Evolutionary conservation across 1,140 invertebrate species (phyloP).

Genomic region (Anoplophora glabripennis): DNA sequence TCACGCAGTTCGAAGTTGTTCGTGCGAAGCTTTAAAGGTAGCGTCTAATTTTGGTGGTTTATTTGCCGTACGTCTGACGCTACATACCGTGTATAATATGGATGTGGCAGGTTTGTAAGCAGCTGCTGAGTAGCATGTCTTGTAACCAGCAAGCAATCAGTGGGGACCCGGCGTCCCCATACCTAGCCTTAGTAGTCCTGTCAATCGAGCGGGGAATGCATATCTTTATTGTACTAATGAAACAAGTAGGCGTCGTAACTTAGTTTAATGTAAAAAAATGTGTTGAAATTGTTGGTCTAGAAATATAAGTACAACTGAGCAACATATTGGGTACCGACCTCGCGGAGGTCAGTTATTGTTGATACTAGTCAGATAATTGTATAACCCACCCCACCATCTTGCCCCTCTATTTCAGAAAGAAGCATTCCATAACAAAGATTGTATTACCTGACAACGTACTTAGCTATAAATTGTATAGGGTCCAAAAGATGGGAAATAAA

Average conservation of each 20-base stretch:
- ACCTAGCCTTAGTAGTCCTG: conserved; percentile 43
- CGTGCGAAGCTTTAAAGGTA: neutral
- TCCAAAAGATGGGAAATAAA: conserved; percentile 53
- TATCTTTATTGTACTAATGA: conserved; percentile 46
- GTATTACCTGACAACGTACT: conserved; percentile 53
- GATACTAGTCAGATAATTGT: conserved; percentile 50
- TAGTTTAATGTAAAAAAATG: conserved; percentile 47
- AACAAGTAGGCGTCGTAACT: conserved; percentile 40
- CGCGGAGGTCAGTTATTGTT: conserved; percentile 36
- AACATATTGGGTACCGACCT: conserved; percentile 33
- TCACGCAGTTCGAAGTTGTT: neutral
- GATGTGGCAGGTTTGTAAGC: neutral
- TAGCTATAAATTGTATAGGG: conserved; percentile 52
- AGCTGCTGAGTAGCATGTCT: conserved; percentile 9
- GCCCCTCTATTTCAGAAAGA: conserved; percentile 44
- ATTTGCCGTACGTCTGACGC: conserved; percentile 6
- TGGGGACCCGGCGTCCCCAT: conserved; percentile 23
- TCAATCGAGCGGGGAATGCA: conserved; percentile 45
- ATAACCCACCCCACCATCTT: conserved; percentile 47
- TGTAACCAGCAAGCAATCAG: conserved; percentile 33
- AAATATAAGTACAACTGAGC: conserved; percentile 42
- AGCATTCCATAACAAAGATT: conserved; percentile 52
- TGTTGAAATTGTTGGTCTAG: conserved; percentile 45
- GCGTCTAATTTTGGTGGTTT: conserved; percentile 4
- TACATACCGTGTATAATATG: neutral